These are phyloP conservation scores for Hipparchia semele DNA, from an alignment of 2,888 invertebrate genomes.

Conservation along the genomic window DNA sequence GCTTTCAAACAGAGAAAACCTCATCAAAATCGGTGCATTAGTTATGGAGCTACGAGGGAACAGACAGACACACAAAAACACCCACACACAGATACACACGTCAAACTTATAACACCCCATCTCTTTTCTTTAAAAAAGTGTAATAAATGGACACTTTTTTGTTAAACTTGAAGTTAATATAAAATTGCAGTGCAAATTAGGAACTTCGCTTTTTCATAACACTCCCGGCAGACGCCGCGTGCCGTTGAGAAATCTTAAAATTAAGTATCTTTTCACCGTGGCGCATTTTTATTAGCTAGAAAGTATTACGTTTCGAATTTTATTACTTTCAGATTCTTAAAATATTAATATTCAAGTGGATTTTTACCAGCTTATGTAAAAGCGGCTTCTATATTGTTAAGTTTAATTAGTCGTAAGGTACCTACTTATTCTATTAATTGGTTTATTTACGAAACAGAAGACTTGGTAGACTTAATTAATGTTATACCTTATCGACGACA, in stretches of 20 bases:
- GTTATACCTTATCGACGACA: neutral
- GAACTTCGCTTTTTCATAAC: slow-evolving; percentile 33
- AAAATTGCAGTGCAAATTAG: slow-evolving; percentile 34
- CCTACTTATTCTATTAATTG: slow-evolving; percentile 4
- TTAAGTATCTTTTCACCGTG: slow-evolving; percentile 32
- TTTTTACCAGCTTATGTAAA: slow-evolving; percentile 22
- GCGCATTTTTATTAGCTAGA: slow-evolving; percentile 31
- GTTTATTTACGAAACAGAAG: neutral
- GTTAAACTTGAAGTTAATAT: slow-evolving; percentile 25
- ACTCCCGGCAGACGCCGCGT: slow-evolving; percentile 31
- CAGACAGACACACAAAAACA: no score
- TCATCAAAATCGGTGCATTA: no score
- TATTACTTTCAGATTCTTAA: slow-evolving; percentile 28
- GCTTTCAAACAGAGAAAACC: no score
- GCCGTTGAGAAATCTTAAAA: slow-evolving; percentile 38
- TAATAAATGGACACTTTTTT: slow-evolving; percentile 4
- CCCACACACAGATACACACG: no score
- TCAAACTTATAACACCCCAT: no score
- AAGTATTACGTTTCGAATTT: slow-evolving; percentile 32
- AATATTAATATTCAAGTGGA: slow-evolving; percentile 25
- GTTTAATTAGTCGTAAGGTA: slow-evolving; percentile 1
- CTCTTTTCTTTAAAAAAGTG: neutral
- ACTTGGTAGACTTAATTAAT: neutral
- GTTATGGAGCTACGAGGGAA: no score
- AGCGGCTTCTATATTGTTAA: slow-evolving; percentile 10